Evolutionary conservation across 2,888 invertebrate genomes (phyloP), one percentile per base, ranked within the genome.

Genomic region (Elmis aenea): DNA sequence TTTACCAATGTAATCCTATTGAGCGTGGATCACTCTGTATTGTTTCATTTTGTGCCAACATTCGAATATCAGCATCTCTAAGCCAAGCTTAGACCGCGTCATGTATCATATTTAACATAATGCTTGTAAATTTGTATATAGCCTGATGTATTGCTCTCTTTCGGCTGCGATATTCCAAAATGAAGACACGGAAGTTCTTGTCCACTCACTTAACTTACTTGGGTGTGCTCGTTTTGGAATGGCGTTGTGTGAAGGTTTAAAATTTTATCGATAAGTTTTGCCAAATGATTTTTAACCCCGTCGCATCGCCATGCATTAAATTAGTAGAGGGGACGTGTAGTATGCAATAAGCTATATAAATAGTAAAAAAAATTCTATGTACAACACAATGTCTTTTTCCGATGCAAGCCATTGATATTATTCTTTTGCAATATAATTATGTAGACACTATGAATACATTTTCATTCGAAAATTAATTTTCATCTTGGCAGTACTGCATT

Each of bases 121-220:
- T 57, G 62, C 62, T 62, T 66, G 67, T 67, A 67, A 59, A 66
- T 66, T 65, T 66, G 65, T 66, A 66, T 55, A 66, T 65, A 66
- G n/a, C n/a, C n/a, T n/a, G n/a, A n/a, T n/a, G n/a, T n/a, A n/a
- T n/a, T n/a, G n/a, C 51, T 26, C 21, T 59, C 59, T 58, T 58
- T 59, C 51, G 20, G 5, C 5, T 8, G 18, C 5, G 18, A 18
- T 55, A 55, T 48, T 38, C 26, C 16, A 29, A 44, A 43, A 38
- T 33, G 42, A 31, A 37, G 18, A 27, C 36, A 34, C 24, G n/a
- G n/a, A n/a, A n/a, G n/a, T n/a, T n/a, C n/a, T n/a, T n/a, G n/a
- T n/a, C n/a, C n/a, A n/a, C n/a, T n/a, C n/a, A n/a, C n/a, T n/a
- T n/a, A n/a, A n/a, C n/a, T n/a, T 27, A 21, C 29, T 29, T 40